Base-by-base conservation (phyloP, 2,113 vertebrate species). In the Takifugu bimaculatus region DNA sequence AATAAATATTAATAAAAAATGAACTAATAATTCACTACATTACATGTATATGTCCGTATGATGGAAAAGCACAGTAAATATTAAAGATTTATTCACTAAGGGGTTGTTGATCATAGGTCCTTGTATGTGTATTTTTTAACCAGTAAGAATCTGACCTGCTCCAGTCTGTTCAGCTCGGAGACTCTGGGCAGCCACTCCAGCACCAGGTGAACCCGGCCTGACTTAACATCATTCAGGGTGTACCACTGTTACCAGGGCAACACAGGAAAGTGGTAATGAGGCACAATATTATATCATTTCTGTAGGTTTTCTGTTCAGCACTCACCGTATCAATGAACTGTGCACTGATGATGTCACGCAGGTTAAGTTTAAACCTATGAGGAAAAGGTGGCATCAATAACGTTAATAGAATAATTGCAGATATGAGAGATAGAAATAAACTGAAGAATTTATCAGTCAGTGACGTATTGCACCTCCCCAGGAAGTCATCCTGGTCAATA, bases 401-500 rank as follows among this genome's bases (percentile, higher is more conserved):
- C 26, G 48, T 55, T 60, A n/a, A 39, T 39, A 9, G 6, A 39
- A 9, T 39, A 39, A 39, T 11, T 39, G 35, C 7, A 39, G 35
- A 39, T 9, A 39, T 39, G 4, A 39, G 9, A 39, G 35, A 39
- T 1, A 10, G 35, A 39, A 39, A 39, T 39, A 10, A 39, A 10
- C 35, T 11, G 6, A 39, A 39, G 35, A 10, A 11, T 20, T 20
- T 20, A 20, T 20, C 20, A 20, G 20, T 20, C 20, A 20, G 20
- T 20, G 20, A 20, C 20, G 20, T 20, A 20, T 20, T 74, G 43
- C 72, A 95, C 95, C 94, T 91, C 75, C 95, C 95, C 20, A 97
- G 88, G 77, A 94, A 95, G 65, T 97, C 95, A 14, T 97, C 95
- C 75, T 93, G 91, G 76, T 95, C 94, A 13, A 97, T 65, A 78